Conservation (phyloP, 2,888 invertebrate genomes). For the Philopedon plagiatum region DNA sequence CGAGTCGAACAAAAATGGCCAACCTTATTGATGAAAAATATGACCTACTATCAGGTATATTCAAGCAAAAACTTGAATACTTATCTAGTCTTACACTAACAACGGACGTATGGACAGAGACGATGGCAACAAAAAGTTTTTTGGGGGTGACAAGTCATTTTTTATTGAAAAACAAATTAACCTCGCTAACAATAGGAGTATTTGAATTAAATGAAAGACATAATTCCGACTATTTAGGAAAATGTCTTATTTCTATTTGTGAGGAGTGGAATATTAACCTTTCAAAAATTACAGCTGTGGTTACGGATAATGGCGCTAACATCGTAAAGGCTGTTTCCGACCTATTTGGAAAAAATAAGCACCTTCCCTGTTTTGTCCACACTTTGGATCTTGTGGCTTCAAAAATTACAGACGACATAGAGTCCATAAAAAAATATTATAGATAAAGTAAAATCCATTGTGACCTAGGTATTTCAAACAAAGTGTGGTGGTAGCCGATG, state of each 20-base stretch:
- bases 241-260: conserved; percentile 46
- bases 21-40: too few species aligned
- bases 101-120: conserved; percentile 5
- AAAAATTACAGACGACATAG: conserved; percentile 22
- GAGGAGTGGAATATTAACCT: conserved; percentile 53
- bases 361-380: conserved; percentile 29
- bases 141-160: conserved; percentile 13
- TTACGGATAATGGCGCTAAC: conserved; percentile 30
- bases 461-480: conserved; percentile 51
- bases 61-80: conserved; percentile 45
- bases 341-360: conserved; percentile 14
- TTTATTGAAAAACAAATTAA: not conserved
- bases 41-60: too few species aligned
- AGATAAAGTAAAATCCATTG: conserved; percentile 22
- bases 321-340: conserved; percentile 17
- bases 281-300: conserved; percentile 16
- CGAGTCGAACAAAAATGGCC: too few species aligned
- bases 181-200: not conserved
- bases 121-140: conserved; percentile 10
- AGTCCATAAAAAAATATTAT: conserved; percentile 49
- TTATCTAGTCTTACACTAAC: conserved; percentile 34
- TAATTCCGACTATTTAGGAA: conserved; percentile 52
- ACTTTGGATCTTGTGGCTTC: conserved; percentile 10
- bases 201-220: conserved; percentile 46
- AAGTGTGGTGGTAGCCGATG: conserved; percentile 48